Evolutionary conservation across 2,113 vertebrate genomes (phyloP), one percentile per base, ranked within the genome.

Genomic region (Camarhynchus parvulus): DNA sequence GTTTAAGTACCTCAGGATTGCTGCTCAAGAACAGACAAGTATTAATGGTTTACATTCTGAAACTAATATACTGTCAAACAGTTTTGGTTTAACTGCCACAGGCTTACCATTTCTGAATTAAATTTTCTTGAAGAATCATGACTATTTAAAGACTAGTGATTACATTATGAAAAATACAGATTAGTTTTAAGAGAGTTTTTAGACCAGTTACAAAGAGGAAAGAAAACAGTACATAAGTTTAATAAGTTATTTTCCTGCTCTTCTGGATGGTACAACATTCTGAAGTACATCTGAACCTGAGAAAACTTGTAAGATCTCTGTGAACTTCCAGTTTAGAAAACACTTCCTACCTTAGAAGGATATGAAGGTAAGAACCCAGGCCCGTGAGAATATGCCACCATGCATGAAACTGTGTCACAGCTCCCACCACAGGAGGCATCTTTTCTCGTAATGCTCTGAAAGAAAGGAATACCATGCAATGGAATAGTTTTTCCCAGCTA

Each of bases 321-420:
- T 12, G 55, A 79, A 21, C 7, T 50, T 7, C 3, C 19, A 55
- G 21, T 25, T 81, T 49, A 81, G 27, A 55, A 83, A 91, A 75
- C 31, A 44, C 46, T 69, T 83, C 78, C 50, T 98, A 99, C 99
- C 99, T 99, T 93, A 99, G 98, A 49, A 99, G 98, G 92, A 99
- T 99, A 93, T 99, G 99, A 94, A 99, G 98, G 94, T 99, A 99
- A 68, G 99, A 99, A 21, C 99, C 99, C 59, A 99, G 97, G 93
- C 99, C 99, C 58, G 99, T 99, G 50, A 99, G 98, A 92, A 99
- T 99, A 92, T 99, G 99, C 99, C 99, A 99, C 99, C 99, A 99
- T 2, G 99, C 99, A 33, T 99, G 99, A 94, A 99, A 99, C 95
- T 99, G 99, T 23, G 99, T 99, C 42, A 99, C 94, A 11, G 98